Evolutionary conservation across 2,888 invertebrate species (phyloP), one percentile per base, ranked within the genome.

Genomic region (Scaptomyza polygonia): DNA sequence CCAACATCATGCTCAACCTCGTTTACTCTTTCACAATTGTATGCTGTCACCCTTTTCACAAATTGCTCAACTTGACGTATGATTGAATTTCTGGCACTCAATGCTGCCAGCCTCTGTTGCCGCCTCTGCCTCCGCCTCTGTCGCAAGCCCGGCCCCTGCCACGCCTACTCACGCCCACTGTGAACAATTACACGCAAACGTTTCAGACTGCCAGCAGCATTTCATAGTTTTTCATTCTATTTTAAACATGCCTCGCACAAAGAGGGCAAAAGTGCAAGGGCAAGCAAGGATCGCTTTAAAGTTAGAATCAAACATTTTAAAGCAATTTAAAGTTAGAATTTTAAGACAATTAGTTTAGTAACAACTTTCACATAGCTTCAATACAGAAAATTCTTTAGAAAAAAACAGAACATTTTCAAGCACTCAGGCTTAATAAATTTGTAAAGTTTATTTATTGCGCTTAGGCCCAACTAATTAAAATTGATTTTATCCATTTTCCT

Each of bases 31-130:
- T 49, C n/a, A 16, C 34, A 49, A 39, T 14, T 43, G 16, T 56
- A 21, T 34, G 64, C 54, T 66, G 54, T 56, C 67, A 58, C 18
- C 58, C 52, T 40, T 45, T 77, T 68, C 49, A 68, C 59, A 67
- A 67, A 69, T 63, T 64, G 69, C 54, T 75, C 67, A 70, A 70
- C 66, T 64, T 83, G 79, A 83, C 85, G 70, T 81, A 68, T 79
- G 79, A 87, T 87, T 87, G 88, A 81, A 85, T 87, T 84, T 82
- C 78, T 76, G 72, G 70, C 65, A 73, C 79, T 79, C 68, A 54
- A 79, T 51, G 56, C 65, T 61, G 54, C 36, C 36, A 36, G 14
- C 43, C 14, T 39, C 36, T 16, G 47, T 14, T n/a, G 21, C 11
- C 4, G 43, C 43, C 34, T 29, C 45, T 32, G 44, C 21, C 18